Percentiles rank a stretch among this genome's conserved stretches.
phyloP scores from a whole-genome alignment of 1,140 invertebrate genomes.

The Radopholus similis region DNA sequence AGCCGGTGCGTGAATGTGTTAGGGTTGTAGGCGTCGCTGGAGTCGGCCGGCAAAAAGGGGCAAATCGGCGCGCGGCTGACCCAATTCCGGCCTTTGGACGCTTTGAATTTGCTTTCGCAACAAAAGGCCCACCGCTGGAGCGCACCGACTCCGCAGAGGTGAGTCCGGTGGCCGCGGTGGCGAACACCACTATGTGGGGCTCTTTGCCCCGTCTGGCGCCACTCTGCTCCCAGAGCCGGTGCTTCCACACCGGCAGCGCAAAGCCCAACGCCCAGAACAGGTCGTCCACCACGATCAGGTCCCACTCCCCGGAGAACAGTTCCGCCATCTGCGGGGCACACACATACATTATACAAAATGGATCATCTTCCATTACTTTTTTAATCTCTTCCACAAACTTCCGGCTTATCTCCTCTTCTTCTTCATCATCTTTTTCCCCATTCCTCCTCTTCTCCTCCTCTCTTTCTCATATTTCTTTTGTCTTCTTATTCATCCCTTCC shows the following conservation, averaged over 20 bases:
- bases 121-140: not conserved
- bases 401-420: no score
- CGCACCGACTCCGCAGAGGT: not conserved
- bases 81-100: not conserved
- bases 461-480: no score
- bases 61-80: not conserved
- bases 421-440: no score
- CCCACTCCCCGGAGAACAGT: constrained; percentile 9
- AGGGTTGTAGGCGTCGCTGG: not conserved
- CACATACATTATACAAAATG: not conserved
- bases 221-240: constrained; percentile 1
- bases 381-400: no score
- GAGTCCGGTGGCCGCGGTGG: not conserved
- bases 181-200: constrained; percentile 14
- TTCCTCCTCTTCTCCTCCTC: no score
- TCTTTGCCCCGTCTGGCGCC: not conserved
- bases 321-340: not conserved
- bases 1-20: not conserved
- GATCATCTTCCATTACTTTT: no score
- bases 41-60: not conserved
- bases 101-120: no score
- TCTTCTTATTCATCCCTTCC: no score
- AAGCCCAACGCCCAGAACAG: constrained; percentile 20
- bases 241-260: not conserved
- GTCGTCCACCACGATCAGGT: constrained; percentile 20